Evolutionary conservation across 2,113 vertebrate species (phyloP).

Genomic region (Chaetops frenatus): DNA sequence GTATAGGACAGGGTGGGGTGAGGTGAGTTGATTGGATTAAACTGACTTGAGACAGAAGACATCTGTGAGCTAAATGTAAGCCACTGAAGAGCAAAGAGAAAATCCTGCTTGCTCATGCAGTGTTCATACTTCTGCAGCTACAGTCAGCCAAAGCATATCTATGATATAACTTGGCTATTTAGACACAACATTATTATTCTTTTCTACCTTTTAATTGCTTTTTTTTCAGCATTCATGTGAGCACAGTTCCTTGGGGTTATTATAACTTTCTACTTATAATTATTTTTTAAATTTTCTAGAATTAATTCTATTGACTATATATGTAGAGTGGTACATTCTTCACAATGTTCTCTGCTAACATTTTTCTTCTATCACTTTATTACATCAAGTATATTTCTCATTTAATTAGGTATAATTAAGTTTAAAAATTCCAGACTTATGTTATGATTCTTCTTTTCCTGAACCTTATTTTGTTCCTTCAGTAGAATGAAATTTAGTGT

Average conservation of each 20-base stretch:
- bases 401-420: background rate
- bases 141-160: background rate
- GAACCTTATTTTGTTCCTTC: background rate
- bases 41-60: constrained; percentile 56
- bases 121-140: background rate
- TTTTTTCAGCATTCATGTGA: background rate
- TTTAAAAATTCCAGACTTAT: background rate
- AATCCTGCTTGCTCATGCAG: constrained; percentile 35
- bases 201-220: background rate
- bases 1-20: constrained; percentile 15
- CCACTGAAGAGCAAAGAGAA: constrained; percentile 54
- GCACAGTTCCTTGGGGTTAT: background rate
- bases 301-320: background rate
- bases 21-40: constrained; percentile 78
- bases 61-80: constrained; percentile 62
- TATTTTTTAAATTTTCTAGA: background rate
- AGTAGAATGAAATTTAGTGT: background rate
- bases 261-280: background rate
- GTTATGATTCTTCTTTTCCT: background rate
- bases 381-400: background rate
- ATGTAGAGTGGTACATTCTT: background rate
- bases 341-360: background rate
- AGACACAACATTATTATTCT: background rate
- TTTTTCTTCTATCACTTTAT: background rate
- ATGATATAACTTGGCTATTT: background rate